phyloP scores from a whole-genome alignment of 2,888 invertebrate genomes.

The Limnephilus marmoratus region DNA sequence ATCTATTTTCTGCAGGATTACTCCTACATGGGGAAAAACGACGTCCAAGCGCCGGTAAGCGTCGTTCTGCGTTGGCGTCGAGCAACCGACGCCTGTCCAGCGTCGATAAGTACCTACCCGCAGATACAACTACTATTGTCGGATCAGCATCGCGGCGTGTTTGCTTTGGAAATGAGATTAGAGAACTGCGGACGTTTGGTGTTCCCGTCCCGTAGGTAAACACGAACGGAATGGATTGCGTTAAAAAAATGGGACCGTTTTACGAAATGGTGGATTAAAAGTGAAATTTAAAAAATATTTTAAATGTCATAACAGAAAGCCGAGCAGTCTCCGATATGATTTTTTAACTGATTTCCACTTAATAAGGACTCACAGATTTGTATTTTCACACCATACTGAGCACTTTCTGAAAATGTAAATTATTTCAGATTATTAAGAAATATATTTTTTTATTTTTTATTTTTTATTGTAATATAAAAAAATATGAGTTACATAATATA shows the following conservation, averaged over 20 bases:
- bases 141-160: constrained; percentile 15
- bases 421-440: too few species aligned
- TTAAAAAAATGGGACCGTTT: neutral
- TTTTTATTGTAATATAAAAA: too few species aligned
- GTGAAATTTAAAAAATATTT: too few species aligned
- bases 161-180: constrained; percentile 24
- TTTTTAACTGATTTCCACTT: too few species aligned
- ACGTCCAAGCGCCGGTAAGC: constrained; percentile 8
- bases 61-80: constrained; percentile 11
- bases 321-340: too few species aligned
- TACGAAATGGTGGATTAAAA: neutral
- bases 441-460: too few species aligned
- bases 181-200: neutral
- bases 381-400: too few species aligned
- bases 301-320: too few species aligned
- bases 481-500: too few species aligned
- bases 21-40: neutral
- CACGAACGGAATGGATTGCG: neutral
- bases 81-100: constrained; percentile 22
- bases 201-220: neutral
- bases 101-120: neutral
- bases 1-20: neutral
- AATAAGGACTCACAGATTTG: too few species aligned
- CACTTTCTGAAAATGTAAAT: too few species aligned
- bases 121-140: constrained; percentile 32